Evolutionary conservation across 2,888 invertebrate species (phyloP).

Genomic region (Mesorhabditis belari): DNA sequence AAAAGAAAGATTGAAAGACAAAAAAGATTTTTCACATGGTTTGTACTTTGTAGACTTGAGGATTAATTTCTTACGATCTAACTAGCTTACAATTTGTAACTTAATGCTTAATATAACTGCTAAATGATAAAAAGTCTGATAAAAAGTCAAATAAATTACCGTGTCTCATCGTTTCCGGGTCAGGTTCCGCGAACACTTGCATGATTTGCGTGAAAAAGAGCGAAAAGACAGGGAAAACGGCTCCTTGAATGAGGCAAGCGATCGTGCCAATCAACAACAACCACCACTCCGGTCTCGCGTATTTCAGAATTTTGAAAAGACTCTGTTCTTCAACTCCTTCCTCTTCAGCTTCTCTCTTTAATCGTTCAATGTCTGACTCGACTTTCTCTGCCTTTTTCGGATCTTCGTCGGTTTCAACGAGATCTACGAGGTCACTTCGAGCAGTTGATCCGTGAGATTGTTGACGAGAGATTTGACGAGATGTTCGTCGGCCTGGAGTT

Average conservation of each 20-base stretch:
- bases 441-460: background rate
- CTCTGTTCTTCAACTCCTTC: slow-evolving; percentile 35
- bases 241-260: slow-evolving; percentile 40
- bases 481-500: background rate
- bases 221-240: slow-evolving; percentile 57
- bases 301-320: slow-evolving; percentile 50
- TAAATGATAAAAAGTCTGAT: too few relatives aligned
- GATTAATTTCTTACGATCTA: too few relatives aligned
- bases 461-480: background rate
- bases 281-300: slow-evolving; percentile 55
- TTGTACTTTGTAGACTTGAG: too few relatives aligned
- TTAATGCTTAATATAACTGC: too few relatives aligned
- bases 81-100: too few relatives aligned
- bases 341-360: slow-evolving; percentile 26
- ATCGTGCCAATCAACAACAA: slow-evolving; percentile 54
- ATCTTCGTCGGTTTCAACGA: background rate
- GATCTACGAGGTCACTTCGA: background rate
- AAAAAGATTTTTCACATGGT: too few relatives aligned
- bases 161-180: slow-evolving; percentile 51
- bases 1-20: too few relatives aligned
- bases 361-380: too few relatives aligned
- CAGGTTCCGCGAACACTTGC: slow-evolving; percentile 54
- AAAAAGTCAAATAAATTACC: too few relatives aligned
- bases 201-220: slow-evolving; percentile 53
- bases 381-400: background rate